Base-by-base conservation (phyloP, 2,113 vertebrate genomes). In the Xiphophorus hellerii region DNA sequence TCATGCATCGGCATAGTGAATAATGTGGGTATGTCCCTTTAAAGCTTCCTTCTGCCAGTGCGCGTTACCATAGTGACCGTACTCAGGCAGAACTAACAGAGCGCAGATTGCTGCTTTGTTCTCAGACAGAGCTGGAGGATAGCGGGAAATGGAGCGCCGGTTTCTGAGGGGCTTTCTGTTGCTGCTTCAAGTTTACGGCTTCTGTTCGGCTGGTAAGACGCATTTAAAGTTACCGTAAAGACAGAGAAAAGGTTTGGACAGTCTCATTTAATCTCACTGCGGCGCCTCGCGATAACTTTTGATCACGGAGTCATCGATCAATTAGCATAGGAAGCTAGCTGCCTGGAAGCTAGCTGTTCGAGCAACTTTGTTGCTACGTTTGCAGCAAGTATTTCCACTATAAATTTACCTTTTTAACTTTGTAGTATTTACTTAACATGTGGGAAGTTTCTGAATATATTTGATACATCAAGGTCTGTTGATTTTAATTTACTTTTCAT, bases 41-140 rank as follows among this genome's bases (percentile, higher is more conserved):
- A 42, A 66, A 31, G 13, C 2, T 0, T 14, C 28, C 35, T 61
- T 64, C 0, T 12, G 68, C 0, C 0, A 1, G 54, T 67, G 84
- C 64, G 51, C 61, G 8, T 81, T 84, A 74, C 81, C 84, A 77
- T 76, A 84, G 71, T 12, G 29, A 31, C 66, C 0, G 1, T 0
- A 28, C 13, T 70, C 88, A 93, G 92, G 5, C 90, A 66, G n/a
- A 62, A 92, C 42, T 62, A 93, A 12, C 35, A 17, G 90, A 88
- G 33, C 62, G 27, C 81, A 77, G 92, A 92, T 39, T 62, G 2
- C 29, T 0, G 48, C 74, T 62, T 77, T 83, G 73, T 82, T 74
- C 29, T 14, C 63, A 90, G 89, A 71, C 89, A 61, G 67, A 80
- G 65, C 82, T 80, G 72, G 74, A 68, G 3, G 82, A 90, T 74